phyloP scores from a whole-genome alignment of 2,113 vertebrate genomes.

The Marmota monax region DNA sequence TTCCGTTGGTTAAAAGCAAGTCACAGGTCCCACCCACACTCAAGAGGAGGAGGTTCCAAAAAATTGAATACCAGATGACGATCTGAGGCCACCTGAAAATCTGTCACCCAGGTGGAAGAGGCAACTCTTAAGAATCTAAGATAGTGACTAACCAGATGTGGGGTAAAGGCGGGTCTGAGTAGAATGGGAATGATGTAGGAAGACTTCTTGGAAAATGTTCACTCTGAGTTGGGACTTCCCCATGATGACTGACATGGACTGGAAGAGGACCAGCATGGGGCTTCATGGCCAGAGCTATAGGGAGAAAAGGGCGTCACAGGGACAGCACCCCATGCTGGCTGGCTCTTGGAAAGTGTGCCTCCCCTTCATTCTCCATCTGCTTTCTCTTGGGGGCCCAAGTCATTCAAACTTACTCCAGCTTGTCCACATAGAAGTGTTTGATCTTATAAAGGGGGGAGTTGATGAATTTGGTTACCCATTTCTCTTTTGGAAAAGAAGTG shows the following conservation, averaged over 20 bases:
- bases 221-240: neutral
- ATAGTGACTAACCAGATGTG: neutral
- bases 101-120: neutral
- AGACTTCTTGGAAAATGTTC: neutral
- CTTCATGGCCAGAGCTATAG: accelerated
- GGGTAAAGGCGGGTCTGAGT: neutral
- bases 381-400: neutral
- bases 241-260: neutral
- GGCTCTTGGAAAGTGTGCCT: neutral
- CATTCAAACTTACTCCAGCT: neutral
- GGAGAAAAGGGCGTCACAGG: neutral
- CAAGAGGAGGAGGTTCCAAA: neutral
- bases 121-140: neutral
- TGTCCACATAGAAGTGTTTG: neutral
- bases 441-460: neutral
- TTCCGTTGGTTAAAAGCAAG: neutral
- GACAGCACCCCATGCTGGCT: no score
- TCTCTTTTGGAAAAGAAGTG: neutral
- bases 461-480: neutral
- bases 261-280: neutral
- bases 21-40: neutral
- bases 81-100: neutral
- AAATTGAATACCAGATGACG: neutral
- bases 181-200: neutral
- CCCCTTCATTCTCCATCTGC: no score